These are phyloP conservation scores for Xestia c-nigrum DNA, from an alignment of 2,888 invertebrate species.

Conservation along the genomic window DNA sequence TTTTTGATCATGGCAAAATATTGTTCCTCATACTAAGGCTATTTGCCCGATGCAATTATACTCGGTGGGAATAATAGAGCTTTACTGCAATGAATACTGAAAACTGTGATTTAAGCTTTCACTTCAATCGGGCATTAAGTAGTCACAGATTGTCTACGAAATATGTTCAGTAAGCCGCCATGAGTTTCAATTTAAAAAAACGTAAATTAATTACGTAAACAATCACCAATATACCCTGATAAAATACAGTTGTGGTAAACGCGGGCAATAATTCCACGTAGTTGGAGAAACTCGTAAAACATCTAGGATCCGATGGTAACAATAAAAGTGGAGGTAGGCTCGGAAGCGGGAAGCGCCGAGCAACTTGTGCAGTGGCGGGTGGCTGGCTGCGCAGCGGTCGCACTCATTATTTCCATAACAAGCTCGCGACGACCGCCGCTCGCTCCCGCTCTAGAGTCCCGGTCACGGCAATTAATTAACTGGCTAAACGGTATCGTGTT, in stretches of 20 bases:
- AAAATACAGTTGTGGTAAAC: slow-evolving; percentile 24
- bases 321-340: slow-evolving; percentile 78
- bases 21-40: not conserved
- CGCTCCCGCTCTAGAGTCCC: slow-evolving; percentile 79
- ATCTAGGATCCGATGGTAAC: slow-evolving; percentile 75
- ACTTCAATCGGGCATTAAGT: not conserved
- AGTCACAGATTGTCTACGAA: not conserved
- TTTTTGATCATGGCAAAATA: not conserved
- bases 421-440: slow-evolving; percentile 81
- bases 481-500: slow-evolving; percentile 89
- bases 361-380: slow-evolving; percentile 81
- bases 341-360: slow-evolving; percentile 61
- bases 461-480: slow-evolving; percentile 89
- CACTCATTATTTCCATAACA: slow-evolving; percentile 89
- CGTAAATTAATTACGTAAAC: not conserved
- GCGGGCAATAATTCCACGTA: slow-evolving; percentile 59
- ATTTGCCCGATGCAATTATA: not conserved
- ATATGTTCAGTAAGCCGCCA: not conserved
- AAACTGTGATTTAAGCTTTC: not conserved
- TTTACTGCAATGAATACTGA: not conserved
- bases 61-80: not conserved
- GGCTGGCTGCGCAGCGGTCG: slow-evolving; percentile 73
- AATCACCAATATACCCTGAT: not conserved
- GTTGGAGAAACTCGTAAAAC: slow-evolving; percentile 77
- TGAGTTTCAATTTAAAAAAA: slow-evolving; percentile 5